A percentile compares a stretch with the other conserved stretches of the same genome.
Evolutionary conservation across 2,113 vertebrate species (phyloP).

Genomic region (Danionella cerebrum): DNA sequence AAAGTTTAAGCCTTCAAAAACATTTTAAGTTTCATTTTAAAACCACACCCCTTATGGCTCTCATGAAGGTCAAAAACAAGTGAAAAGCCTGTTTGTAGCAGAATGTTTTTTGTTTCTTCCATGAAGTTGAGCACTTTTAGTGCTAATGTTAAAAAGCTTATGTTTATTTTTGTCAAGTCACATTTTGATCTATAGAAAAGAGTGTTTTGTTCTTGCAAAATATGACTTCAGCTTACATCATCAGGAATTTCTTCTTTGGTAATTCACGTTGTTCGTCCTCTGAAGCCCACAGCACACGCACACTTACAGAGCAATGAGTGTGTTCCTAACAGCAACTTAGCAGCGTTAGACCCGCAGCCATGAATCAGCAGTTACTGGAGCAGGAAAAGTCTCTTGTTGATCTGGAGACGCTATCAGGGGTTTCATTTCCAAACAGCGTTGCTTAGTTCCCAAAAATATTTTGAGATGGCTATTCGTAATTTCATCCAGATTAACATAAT

Average conservation of each 20-base stretch:
- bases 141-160: no score
- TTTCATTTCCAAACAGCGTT: neutral
- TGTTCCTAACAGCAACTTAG: constrained; percentile 11
- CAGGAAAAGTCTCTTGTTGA: neutral
- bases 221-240: no score
- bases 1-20: no score
- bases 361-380: constrained; percentile 27
- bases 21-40: no score
- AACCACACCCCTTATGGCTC: no score
- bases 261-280: constrained; percentile 29
- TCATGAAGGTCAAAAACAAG: no score
- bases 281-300: constrained; percentile 42
- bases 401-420: neutral
- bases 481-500: neutral
- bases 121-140: no score
- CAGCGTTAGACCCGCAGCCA: neutral
- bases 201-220: no score
- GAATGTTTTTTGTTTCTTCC: no score
- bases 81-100: no score
- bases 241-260: neutral
- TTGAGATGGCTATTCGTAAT: neutral
- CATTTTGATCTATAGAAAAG: no score
- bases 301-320: constrained; percentile 28
- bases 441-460: constrained; percentile 3
- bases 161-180: neutral